phyloP scores from a whole-genome alignment of 2,113 vertebrate species.

The Callocephalon fimbriatum region DNA sequence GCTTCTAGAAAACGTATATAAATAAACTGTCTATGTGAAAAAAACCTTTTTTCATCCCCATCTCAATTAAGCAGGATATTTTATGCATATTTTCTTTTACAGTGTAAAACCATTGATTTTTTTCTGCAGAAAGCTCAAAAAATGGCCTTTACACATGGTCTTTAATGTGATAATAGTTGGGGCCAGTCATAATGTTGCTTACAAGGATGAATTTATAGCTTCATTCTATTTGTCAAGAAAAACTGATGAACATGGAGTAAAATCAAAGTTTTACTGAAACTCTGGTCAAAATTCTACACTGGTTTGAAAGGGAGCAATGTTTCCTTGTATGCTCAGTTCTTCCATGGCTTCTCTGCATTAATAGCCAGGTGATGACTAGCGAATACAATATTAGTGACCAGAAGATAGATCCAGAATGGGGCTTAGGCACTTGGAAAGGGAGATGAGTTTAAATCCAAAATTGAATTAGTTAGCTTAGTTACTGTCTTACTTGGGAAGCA shows the following conservation, averaged over 20 bases:
- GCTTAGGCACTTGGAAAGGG: background rate
- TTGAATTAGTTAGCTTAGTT: background rate
- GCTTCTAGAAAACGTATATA: background rate
- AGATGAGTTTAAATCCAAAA: background rate
- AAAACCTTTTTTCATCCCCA: background rate
- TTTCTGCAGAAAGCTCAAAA: background rate
- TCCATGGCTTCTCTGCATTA: background rate
- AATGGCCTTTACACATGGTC: background rate
- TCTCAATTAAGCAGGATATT: background rate
- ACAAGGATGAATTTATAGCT: background rate
- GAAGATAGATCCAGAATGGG: background rate
- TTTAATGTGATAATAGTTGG: background rate
- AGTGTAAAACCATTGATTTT: background rate
- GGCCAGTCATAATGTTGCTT: background rate
- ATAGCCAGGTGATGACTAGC: background rate
- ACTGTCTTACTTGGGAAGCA: background rate
- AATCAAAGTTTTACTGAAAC: background rate
- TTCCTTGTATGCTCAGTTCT: background rate
- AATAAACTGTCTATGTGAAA: background rate
- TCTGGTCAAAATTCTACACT: background rate
- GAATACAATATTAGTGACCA: background rate
- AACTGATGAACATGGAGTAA: background rate
- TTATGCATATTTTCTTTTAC: background rate
- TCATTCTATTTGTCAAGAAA: background rate
- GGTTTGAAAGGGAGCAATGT: background rate